Percentiles rank a stretch among this genome's conserved stretches.
phyloP scores from a whole-genome alignment of 2,797 vertebrate genomes.

The Dallia pectoralis region DNA sequence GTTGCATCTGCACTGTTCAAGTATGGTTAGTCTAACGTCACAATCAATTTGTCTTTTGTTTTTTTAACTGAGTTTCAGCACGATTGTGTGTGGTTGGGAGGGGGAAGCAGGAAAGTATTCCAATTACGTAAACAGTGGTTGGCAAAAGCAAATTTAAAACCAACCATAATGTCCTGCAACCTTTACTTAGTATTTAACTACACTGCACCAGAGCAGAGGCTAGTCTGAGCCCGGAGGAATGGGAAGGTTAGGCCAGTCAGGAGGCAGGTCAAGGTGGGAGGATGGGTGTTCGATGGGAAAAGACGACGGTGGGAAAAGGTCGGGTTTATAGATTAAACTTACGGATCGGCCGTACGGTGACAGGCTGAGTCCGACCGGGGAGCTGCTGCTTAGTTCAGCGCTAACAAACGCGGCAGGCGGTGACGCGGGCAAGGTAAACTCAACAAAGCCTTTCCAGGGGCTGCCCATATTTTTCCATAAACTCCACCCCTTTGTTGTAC shows the following conservation, averaged over 20 bases:
- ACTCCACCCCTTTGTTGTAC: constrained; percentile 67
- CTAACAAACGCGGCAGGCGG: constrained; percentile 79
- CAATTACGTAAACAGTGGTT: not conserved
- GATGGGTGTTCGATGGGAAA: constrained; percentile 69
- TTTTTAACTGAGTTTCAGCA: not conserved
- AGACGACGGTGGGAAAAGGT: constrained; percentile 29
- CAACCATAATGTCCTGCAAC: not conserved
- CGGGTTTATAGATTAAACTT: constrained; percentile 72
- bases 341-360: constrained; percentile 82
- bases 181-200: constrained; percentile 35
- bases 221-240: constrained; percentile 73
- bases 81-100: not conserved
- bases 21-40: too few species aligned
- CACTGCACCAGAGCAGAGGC: constrained; percentile 68
- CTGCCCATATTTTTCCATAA: constrained; percentile 82
- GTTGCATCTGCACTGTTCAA: too few species aligned
- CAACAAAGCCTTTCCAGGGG: constrained; percentile 84
- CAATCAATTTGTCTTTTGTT: too few species aligned
- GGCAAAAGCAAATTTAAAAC: not conserved
- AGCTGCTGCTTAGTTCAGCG: constrained; percentile 81
- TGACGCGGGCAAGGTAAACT: constrained; percentile 79
- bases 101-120: too few species aligned
- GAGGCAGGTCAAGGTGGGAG: constrained; percentile 68
- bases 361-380: constrained; percentile 80
- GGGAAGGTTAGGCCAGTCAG: constrained; percentile 68